Evolutionary conservation across 2,888 invertebrate species (phyloP).

Genomic region (Athalia cordata): DNA sequence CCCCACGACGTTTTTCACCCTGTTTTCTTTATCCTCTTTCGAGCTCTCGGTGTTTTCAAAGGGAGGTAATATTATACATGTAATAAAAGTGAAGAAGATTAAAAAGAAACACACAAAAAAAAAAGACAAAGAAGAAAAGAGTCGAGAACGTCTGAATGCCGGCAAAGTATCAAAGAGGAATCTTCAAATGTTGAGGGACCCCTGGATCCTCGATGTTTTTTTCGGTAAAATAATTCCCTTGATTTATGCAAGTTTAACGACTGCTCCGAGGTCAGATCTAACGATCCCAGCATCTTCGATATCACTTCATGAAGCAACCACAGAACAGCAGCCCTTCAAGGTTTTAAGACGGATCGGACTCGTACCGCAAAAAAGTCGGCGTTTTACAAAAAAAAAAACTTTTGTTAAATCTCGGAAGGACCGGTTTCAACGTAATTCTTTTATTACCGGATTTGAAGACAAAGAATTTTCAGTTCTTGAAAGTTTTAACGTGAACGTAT

Average conservation of each 20-base stretch:
- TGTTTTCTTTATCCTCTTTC: too few species aligned
- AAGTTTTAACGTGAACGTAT: too few species aligned
- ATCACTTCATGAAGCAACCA: conserved; percentile 1
- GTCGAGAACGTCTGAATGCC: conserved; percentile 30
- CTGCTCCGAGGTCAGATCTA: conserved; percentile 11
- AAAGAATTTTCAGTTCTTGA: too few species aligned
- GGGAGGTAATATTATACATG: too few species aligned
- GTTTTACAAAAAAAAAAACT: conserved; percentile 10
- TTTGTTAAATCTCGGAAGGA: conserved; percentile 36
- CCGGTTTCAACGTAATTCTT: conserved; percentile 28
- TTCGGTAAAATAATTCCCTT: conserved; percentile 59
- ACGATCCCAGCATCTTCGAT: neutral
- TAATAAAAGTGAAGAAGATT: neutral
- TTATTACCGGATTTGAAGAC: conserved; percentile 36
- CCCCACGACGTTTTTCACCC: too few species aligned
- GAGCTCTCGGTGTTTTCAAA: too few species aligned
- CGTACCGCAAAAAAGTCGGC: conserved; percentile 24
- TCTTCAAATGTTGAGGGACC: conserved; percentile 55
- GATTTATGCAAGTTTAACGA: conserved; percentile 48
- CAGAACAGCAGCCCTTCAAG: conserved; percentile 47
- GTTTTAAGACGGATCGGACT: neutral
- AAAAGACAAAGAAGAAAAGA: neutral
- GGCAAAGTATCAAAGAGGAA: conserved; percentile 58
- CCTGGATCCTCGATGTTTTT: conserved; percentile 49
- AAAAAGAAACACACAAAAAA: neutral